Percentiles rank a stretch among this genome's conserved stretches.
phyloP scores from a whole-genome alignment of 2,113 vertebrate genomes.

The Poeciliopsis retropinna region DNA sequence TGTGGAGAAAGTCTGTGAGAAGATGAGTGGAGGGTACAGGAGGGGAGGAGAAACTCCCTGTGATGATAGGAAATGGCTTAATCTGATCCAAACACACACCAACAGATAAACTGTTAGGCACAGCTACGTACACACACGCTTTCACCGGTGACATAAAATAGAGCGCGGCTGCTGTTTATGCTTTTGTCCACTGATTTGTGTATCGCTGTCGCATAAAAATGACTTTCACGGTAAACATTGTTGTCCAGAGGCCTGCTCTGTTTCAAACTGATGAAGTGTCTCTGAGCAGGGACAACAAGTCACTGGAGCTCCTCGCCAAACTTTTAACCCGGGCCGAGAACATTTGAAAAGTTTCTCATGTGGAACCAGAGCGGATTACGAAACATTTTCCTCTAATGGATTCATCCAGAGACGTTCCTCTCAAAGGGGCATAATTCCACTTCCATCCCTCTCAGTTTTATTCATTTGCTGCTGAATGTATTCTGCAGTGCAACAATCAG shows the following conservation, averaged over 20 bases:
- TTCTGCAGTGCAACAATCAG: too few species aligned
- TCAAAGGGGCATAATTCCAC: too few species aligned
- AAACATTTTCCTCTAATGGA: too few species aligned
- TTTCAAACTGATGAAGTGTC: slow-evolving; percentile 17
- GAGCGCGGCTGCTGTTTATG: slow-evolving; percentile 43
- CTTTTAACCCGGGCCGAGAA: not conserved
- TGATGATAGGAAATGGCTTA: slow-evolving; percentile 40
- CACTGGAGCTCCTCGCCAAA: slow-evolving; percentile 5
- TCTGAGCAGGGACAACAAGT: slow-evolving; percentile 13
- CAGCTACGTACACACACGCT: not conserved
- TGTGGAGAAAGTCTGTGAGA: slow-evolving; percentile 3
- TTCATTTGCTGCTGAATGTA: too few species aligned
- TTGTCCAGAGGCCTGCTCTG: slow-evolving; percentile 19
- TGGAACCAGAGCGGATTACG: not conserved
- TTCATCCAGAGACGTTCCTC: too few species aligned
- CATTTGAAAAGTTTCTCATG: not conserved
- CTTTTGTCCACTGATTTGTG: slow-evolving; percentile 29
- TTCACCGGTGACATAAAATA: slow-evolving; percentile 20
- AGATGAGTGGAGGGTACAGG: slow-evolving; percentile 1
- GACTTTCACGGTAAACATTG: slow-evolving; percentile 25
- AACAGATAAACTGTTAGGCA: not conserved
- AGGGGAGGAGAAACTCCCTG: slow-evolving; percentile 40
- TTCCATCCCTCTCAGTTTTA: too few species aligned
- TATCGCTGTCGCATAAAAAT: slow-evolving; percentile 40
- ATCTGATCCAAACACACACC: slow-evolving; percentile 10